A percentile compares a stretch with the other conserved stretches of the same genome.
Evolutionary conservation across 2,888 invertebrate species (phyloP).

Genomic region (Tetranychus piercei): DNA sequence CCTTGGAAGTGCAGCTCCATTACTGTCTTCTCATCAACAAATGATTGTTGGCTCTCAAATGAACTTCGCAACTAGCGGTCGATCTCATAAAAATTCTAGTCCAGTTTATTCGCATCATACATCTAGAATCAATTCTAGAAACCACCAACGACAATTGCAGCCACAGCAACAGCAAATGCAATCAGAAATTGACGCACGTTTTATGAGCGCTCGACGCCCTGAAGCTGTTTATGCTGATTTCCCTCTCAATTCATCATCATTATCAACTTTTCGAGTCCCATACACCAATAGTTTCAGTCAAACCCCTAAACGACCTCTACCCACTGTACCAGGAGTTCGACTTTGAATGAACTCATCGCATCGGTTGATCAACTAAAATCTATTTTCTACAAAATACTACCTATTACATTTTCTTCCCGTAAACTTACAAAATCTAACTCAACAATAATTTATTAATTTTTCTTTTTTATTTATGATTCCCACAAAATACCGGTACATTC

Average conservation of each 20-base stretch:
- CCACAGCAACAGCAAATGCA: neutral
- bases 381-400: too few relatives aligned
- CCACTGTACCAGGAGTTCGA: conserved; percentile 17
- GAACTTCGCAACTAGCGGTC: conserved; percentile 18
- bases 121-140: neutral
- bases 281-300: conserved; percentile 1
- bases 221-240: conserved; percentile 16
- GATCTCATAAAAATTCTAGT: conserved; percentile 19
- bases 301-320: conserved; percentile 15
- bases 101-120: conserved; percentile 8
- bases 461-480: too few relatives aligned
- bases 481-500: too few relatives aligned
- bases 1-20: conserved; percentile 16
- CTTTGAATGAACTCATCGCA: neutral
- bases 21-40: conserved; percentile 14
- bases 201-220: neutral
- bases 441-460: too few relatives aligned
- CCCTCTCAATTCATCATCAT: conserved; percentile 13
- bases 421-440: too few relatives aligned
- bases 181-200: conserved; percentile 12
- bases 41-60: neutral
- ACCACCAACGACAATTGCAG: neutral
- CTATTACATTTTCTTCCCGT: too few relatives aligned
- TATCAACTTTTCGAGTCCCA: conserved; percentile 14
- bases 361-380: too few relatives aligned